A percentile compares a stretch with the other conserved stretches of the same genome.
These are phyloP conservation scores for Xylophagus ater DNA, from an alignment of 2,888 invertebrate genomes.

Conservation along the genomic window DNA sequence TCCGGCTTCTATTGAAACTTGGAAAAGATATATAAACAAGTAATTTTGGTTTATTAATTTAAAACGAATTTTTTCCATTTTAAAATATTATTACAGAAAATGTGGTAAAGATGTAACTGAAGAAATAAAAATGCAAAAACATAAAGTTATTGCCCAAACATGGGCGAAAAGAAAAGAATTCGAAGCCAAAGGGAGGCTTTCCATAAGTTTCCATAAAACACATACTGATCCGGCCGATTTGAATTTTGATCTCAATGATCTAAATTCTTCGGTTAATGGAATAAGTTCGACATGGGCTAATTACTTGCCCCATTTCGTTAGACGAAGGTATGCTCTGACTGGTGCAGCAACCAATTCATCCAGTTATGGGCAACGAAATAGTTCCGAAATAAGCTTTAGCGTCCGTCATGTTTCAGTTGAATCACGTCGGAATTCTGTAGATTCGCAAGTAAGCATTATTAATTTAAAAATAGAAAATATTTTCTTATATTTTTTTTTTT, in stretches of 20 bases:
- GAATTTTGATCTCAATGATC: constrained; percentile 48
- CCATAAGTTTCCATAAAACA: constrained; percentile 75
- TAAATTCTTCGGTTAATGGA: constrained; percentile 66
- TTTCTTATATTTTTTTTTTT: neutral
- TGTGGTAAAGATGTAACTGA: constrained; percentile 57
- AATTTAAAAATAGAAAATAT: neutral
- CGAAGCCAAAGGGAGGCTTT: constrained; percentile 71
- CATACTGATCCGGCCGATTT: constrained; percentile 85
- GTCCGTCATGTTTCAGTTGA: constrained; percentile 75
- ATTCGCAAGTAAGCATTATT: constrained; percentile 54
- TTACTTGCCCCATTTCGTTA: constrained; percentile 75
- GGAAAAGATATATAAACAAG: constrained; percentile 77
- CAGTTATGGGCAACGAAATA: constrained; percentile 47
- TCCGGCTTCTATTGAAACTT: constrained; percentile 67
- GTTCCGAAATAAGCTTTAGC: constrained; percentile 64
- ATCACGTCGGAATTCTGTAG: constrained; percentile 74
- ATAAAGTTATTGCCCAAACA: constrained; percentile 83
- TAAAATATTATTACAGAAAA: constrained; percentile 45
- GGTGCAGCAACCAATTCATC: constrained; percentile 40
- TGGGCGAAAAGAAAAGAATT: constrained; percentile 79
- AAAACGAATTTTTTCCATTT: constrained; percentile 6
- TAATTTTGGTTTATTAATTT: constrained; percentile 30
- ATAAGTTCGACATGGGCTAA: constrained; percentile 88
- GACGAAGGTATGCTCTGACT: constrained; percentile 71
- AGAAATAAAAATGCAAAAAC: constrained; percentile 68